Evolutionary conservation across 1,140 invertebrate species (phyloP).

Genomic region (Neuroterus valhalla): DNA sequence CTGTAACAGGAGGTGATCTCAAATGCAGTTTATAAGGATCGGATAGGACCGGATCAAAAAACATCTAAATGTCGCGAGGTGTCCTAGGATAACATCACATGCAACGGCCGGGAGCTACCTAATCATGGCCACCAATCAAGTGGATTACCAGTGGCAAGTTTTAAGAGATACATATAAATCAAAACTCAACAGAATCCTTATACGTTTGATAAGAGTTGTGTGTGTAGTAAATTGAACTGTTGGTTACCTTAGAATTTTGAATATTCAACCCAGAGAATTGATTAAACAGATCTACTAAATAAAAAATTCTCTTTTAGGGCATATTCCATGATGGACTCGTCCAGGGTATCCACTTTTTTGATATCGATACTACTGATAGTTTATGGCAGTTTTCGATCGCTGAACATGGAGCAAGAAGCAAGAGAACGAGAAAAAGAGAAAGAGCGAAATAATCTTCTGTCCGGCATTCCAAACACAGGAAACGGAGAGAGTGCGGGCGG

Average conservation of each 20-base stretch:
- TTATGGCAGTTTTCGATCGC: constrained; percentile 94
- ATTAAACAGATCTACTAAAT: constrained; percentile 14
- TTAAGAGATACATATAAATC: constrained; percentile 22
- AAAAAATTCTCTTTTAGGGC: constrained; percentile 78
- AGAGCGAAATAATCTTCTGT: constrained; percentile 79
- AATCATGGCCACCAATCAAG: constrained; percentile 75
- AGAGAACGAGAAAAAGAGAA: constrained; percentile 88
- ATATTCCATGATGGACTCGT: constrained; percentile 97
- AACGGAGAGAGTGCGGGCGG: constrained; percentile 68
- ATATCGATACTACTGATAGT: constrained; percentile 98
- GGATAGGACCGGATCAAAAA: constrained; percentile 53
- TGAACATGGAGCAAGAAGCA: constrained; percentile 96
- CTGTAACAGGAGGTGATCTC: constrained; percentile 69
- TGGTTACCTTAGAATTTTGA: no score
- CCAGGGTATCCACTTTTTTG: constrained; percentile 95
- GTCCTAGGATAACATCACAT: constrained; percentile 66
- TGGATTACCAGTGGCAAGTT: constrained; percentile 75
- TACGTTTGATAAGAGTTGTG: no score
- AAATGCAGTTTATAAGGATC: constrained; percentile 60
- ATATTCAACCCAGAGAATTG: not conserved
- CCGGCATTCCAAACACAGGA: constrained; percentile 69
- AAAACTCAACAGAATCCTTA: no score
- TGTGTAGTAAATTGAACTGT: no score
- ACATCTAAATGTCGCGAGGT: constrained; percentile 70
- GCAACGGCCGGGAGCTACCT: constrained; percentile 66